These are phyloP conservation scores for Sycophila texana DNA, from an alignment of 2,888 invertebrate species.

Conservation along the genomic window DNA sequence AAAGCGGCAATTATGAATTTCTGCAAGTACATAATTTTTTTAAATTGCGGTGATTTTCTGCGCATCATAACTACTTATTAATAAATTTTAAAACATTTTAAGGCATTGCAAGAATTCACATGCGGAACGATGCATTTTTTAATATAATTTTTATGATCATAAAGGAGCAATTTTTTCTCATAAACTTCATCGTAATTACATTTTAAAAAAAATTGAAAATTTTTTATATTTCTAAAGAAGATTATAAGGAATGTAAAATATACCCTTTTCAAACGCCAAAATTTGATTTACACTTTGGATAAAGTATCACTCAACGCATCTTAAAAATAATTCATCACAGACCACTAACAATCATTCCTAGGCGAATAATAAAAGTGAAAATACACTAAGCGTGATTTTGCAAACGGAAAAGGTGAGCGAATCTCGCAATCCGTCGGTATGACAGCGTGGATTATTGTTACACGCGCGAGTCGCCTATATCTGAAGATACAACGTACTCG, in stretches of 20 bases:
- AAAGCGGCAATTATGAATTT: too few species aligned
- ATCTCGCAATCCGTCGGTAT: slow-evolving; percentile 11
- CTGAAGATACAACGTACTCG: slow-evolving; percentile 23
- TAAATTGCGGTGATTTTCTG: slow-evolving; percentile 22
- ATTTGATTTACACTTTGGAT: slow-evolving; percentile 33
- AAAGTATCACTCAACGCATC: background rate
- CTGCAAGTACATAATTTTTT: slow-evolving; percentile 18
- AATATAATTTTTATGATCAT: too few species aligned
- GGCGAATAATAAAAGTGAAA: slow-evolving; percentile 36
- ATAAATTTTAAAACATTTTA: background rate
- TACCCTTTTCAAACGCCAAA: slow-evolving; percentile 11
- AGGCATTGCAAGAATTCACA: too few species aligned
- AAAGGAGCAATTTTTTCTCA: too few species aligned
- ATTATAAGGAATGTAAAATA: background rate
- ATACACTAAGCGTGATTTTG: background rate
- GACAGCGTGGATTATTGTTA: slow-evolving; percentile 49
- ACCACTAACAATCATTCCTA: background rate
- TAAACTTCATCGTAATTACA: too few species aligned
- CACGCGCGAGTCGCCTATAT: slow-evolving; percentile 19
- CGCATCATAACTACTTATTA: slow-evolving; percentile 8
- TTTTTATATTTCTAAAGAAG: too few species aligned
- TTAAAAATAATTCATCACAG: slow-evolving; percentile 20
- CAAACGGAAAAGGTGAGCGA: slow-evolving; percentile 4
- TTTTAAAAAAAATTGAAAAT: too few species aligned
- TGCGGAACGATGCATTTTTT: too few species aligned